Percentiles rank a stretch among this genome's conserved stretches.
Evolutionary conservation across 2,888 invertebrate species (phyloP).

Genomic region (Trissonchulus sp.): DNA sequence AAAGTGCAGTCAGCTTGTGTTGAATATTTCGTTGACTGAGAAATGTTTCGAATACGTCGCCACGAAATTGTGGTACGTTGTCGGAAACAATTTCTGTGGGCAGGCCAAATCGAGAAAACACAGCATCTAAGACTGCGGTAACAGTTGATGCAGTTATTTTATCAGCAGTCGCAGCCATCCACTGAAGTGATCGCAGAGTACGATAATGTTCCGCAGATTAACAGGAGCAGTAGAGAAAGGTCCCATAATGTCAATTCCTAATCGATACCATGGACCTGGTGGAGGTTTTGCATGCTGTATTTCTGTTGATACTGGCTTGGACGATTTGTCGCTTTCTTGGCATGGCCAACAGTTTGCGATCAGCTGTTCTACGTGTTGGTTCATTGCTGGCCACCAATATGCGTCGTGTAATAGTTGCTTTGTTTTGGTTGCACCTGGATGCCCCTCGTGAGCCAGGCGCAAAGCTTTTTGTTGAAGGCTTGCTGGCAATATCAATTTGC

Average conservation of each 20-base stretch:
- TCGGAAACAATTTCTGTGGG: neutral
- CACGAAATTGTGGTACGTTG: neutral
- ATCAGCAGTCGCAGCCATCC: neutral
- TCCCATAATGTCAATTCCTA: neutral
- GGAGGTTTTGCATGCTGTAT: neutral
- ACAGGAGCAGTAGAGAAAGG: neutral
- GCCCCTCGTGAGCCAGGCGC: neutral
- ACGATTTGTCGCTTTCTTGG: neutral
- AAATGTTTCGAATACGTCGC: neutral
- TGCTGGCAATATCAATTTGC: neutral
- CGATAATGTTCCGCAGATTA: neutral
- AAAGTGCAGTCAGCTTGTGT: neutral
- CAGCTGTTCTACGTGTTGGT: neutral
- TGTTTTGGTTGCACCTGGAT: neutral
- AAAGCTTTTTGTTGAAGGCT: neutral
- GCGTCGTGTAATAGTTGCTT: neutral
- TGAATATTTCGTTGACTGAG: neutral
- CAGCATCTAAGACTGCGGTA: neutral
- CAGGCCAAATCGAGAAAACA: neutral
- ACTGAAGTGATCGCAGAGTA: neutral
- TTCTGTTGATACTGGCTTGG: neutral
- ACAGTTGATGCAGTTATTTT: neutral
- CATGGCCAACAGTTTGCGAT: neutral
- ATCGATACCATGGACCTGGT: neutral
- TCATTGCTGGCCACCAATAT: neutral